Evolutionary conservation across 2,888 invertebrate species (phyloP).

Genomic region (Napeogenes sylphis): DNA sequence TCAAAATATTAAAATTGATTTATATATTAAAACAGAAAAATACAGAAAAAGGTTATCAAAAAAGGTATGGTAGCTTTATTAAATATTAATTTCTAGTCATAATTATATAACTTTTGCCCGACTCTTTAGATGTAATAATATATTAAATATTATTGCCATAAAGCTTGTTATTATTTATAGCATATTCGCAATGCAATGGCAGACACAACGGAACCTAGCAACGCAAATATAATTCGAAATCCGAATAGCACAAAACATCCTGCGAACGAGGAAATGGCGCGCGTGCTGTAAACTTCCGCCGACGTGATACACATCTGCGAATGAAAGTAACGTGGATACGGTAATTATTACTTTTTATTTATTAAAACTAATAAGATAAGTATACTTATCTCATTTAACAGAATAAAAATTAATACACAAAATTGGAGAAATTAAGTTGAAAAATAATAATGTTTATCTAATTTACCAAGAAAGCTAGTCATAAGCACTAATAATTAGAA

Average conservation of each 20-base stretch:
- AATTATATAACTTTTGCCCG: no score
- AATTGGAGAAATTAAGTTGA: no score
- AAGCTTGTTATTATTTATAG: conserved; percentile 2
- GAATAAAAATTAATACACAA: no score
- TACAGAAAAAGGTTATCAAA: no score
- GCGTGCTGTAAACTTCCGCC: conserved; percentile 66
- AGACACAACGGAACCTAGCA: conserved; percentile 29
- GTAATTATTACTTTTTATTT: conserved; percentile 18
- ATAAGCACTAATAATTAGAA: no score
- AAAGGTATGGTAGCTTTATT: no score
- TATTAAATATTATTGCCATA: not conserved
- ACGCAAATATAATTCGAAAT: conserved; percentile 31
- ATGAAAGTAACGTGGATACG: conserved; percentile 26
- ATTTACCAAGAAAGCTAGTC: no score
- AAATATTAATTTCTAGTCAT: no score
- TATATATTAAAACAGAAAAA: no score
- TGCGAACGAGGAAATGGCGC: conserved; percentile 58
- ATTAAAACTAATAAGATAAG: not conserved
- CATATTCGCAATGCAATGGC: conserved; percentile 9
- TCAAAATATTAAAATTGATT: no score
- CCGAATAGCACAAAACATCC: conserved; percentile 51
- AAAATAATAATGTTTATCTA: no score
- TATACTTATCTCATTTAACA: no score
- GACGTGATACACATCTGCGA: conserved; percentile 24
- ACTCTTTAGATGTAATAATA: not conserved